These are phyloP conservation scores for Philereme transversata DNA, from an alignment of 2,888 invertebrate species.

Conservation along the genomic window DNA sequence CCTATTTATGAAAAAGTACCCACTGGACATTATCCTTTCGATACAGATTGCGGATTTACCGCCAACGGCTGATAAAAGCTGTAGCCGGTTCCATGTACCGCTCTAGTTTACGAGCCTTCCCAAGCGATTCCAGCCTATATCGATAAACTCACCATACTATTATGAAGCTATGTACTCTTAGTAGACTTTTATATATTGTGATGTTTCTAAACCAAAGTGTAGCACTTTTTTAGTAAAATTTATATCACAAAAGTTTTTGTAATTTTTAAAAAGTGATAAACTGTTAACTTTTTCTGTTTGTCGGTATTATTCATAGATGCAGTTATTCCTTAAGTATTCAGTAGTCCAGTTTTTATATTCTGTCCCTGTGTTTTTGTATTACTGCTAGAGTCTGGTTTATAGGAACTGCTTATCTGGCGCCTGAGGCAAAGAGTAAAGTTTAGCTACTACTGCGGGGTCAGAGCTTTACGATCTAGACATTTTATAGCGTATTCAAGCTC, in stretches of 20 bases:
- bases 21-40: constrained; percentile 8
- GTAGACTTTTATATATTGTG: too few species aligned
- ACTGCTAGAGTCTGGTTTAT: constrained; percentile 11
- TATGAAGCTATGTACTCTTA: constrained; percentile 8
- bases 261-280: too few species aligned
- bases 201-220: too few species aligned
- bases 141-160: constrained; percentile 11
- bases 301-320: background rate
- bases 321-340: background rate
- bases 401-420: constrained; percentile 13
- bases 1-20: background rate
- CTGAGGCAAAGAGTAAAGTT: constrained; percentile 9
- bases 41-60: constrained; percentile 39
- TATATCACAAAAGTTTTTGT: too few species aligned
- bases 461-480: constrained; percentile 21
- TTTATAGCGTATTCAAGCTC: constrained; percentile 21
- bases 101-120: constrained; percentile 41
- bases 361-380: background rate
- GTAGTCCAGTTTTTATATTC: background rate
- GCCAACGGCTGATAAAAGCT: constrained; percentile 46
- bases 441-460: constrained; percentile 7
- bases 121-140: constrained; percentile 3
- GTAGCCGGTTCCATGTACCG: constrained; percentile 41
- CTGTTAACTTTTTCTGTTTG: too few species aligned
- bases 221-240: too few species aligned